A percentile compares a stretch with the other conserved stretches of the same genome.
Conservation (phyloP, 2,113 vertebrate species). For the Opisthocomus hoazin region DNA sequence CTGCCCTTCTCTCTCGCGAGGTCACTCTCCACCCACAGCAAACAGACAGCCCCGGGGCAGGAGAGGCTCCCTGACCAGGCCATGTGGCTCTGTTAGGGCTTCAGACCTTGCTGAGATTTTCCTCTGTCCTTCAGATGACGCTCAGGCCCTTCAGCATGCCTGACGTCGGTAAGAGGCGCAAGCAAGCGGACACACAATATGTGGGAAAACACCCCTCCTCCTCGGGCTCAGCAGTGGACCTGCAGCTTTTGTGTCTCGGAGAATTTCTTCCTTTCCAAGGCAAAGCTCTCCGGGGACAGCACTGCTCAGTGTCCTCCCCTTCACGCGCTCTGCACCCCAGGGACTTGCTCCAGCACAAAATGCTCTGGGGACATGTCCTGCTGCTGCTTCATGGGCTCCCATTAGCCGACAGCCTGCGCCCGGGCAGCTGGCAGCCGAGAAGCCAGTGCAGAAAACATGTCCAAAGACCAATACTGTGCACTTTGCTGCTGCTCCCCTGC, state of each 20-base stretch:
- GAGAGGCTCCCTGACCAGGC: not conserved
- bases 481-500: not conserved
- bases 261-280: not conserved
- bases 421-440: not conserved
- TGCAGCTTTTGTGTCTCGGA: not conserved
- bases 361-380: rapidly evolving
- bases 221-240: not conserved
- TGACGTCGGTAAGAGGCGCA: not conserved
- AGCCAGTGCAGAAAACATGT: rapidly evolving
- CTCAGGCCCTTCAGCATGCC: not conserved
- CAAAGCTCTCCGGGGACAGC: not conserved
- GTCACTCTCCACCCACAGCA: not conserved
- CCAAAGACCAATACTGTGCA: not conserved
- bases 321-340: rapidly evolving
- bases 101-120: not conserved
- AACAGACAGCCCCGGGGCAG: rapidly evolving
- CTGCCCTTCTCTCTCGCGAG: not conserved
- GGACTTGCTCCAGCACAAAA: not conserved
- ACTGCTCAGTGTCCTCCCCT: not conserved
- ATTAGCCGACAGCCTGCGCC: rapidly evolving
- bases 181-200: not conserved
- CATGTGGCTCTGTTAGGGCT: rapidly evolving
- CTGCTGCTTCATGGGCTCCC: not conserved
- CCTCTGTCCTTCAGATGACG: not conserved
- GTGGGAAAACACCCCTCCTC: not conserved